phyloP scores from a whole-genome alignment of 2,113 vertebrate species.

The Gopherus flavomarginatus region DNA sequence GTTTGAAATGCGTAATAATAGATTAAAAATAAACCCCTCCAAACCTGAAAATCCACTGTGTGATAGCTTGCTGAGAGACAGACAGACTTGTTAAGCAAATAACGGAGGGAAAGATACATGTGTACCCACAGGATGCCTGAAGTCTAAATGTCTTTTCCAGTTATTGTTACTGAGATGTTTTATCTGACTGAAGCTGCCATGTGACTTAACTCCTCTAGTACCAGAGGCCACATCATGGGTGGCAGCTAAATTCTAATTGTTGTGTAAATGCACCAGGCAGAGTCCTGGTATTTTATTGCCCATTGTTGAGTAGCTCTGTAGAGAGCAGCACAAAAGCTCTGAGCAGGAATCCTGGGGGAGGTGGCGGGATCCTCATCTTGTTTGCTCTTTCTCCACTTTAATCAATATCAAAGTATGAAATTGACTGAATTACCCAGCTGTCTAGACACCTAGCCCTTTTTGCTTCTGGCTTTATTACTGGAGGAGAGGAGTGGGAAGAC shows the following conservation, averaged over 20 bases:
- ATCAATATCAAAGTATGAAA: background rate
- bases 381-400: background rate
- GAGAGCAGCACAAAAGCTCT: background rate
- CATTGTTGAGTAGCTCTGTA: background rate
- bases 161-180: background rate
- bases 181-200: background rate
- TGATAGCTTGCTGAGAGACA: background rate
- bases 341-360: background rate
- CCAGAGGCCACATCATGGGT: background rate
- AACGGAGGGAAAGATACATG: background rate
- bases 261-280: background rate
- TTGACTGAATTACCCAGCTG: rapidly evolving
- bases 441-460: background rate
- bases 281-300: background rate
- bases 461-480: background rate
- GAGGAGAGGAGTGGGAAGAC: background rate
- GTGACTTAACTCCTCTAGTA: background rate
- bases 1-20: background rate
- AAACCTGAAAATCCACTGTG: background rate
- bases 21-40: background rate
- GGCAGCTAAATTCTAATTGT: background rate
- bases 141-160: background rate
- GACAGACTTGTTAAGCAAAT: background rate
- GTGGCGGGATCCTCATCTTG: background rate
- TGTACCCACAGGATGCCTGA: background rate